Conservation (phyloP, 2,797 vertebrate species). For the Cygnus olor region DNA sequence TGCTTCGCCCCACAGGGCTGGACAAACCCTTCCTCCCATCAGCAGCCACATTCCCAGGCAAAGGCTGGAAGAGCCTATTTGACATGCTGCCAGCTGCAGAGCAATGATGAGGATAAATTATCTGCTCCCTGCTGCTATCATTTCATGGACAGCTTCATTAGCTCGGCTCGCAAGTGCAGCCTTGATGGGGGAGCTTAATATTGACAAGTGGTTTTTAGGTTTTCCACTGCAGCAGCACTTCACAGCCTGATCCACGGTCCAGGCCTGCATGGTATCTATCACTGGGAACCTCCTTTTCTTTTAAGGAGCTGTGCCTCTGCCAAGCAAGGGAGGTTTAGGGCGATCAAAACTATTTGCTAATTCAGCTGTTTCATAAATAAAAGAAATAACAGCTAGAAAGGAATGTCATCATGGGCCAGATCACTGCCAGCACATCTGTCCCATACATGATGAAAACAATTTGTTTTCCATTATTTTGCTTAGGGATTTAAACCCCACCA, state of each 20-base stretch:
- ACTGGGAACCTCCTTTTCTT: background rate
- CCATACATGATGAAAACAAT: background rate
- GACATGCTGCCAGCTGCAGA: background rate
- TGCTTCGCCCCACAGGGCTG: background rate
- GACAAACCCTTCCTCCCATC: background rate
- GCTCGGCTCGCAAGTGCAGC: background rate
- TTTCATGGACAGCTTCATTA: background rate
- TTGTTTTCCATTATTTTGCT: background rate
- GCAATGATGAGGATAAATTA: background rate
- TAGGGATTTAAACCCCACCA: background rate
- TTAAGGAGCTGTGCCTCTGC: background rate
- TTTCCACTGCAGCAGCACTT: background rate
- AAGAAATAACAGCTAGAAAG: background rate
- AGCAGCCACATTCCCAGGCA: background rate
- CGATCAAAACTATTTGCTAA: background rate
- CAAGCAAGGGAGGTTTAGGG: background rate
- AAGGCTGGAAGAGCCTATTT: background rate
- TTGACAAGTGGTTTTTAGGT: background rate
- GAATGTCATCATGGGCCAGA: background rate
- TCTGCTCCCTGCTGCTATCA: background rate
- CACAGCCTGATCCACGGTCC: background rate
- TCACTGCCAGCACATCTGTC: background rate
- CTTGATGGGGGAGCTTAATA: background rate
- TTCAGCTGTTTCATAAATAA: background rate
- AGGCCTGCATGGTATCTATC: too few relatives aligned